Conservation (phyloP, 2,888 invertebrate genomes). For the Gymnocheta viridis region DNA sequence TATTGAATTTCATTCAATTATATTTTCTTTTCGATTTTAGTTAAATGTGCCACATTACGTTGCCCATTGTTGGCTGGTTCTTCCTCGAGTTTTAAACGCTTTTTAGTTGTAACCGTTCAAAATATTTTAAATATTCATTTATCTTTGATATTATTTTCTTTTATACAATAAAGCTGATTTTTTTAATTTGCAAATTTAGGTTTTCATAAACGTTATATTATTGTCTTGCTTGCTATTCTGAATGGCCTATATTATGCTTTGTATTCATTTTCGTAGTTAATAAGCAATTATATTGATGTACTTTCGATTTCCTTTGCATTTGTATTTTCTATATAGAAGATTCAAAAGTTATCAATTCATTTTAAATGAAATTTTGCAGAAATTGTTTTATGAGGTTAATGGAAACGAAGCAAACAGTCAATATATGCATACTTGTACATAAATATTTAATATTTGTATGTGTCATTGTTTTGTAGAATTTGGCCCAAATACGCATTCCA, state of each 20-base stretch:
- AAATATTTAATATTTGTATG: too few relatives aligned
- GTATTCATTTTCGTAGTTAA: background rate
- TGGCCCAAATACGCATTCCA: too few relatives aligned
- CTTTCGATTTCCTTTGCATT: conserved; percentile 53
- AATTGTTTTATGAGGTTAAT: background rate
- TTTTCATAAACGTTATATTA: conserved; percentile 22
- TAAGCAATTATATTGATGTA: background rate
- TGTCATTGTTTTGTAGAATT: too few relatives aligned
- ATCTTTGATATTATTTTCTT: background rate
- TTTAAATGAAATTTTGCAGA: background rate
- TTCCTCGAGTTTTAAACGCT: conserved; percentile 9
- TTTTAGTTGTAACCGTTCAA: conserved; percentile 1
- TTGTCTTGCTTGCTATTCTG: conserved; percentile 4
- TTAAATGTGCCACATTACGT: conserved; percentile 61
- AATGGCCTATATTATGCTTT: conserved; percentile 19
- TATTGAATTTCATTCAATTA: conserved; percentile 28
- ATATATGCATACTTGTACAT: background rate
- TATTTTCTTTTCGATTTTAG: conserved; percentile 42
- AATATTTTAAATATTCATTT: conserved; percentile 31
- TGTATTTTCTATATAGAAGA: background rate
- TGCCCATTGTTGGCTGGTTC: background rate
- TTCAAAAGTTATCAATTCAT: background rate
- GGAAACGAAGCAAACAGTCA: background rate
- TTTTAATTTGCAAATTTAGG: conserved; percentile 3
- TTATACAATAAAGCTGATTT: background rate